Conservation (phyloP, 2,113 vertebrate species). For the Meles meles region DNA sequence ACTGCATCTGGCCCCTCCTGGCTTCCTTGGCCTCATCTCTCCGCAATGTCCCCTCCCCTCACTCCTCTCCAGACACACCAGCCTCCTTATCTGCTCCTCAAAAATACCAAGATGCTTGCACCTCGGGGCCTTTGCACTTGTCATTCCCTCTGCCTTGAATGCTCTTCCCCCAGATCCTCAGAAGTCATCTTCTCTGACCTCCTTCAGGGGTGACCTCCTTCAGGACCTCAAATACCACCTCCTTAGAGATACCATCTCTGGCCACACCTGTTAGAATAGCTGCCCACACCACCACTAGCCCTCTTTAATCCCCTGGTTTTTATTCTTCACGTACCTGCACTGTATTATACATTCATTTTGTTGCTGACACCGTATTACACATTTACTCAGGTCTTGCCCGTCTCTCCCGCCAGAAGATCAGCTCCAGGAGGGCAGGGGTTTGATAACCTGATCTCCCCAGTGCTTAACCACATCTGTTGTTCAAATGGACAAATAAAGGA, state of each 20-base stretch:
- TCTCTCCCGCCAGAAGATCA: background rate
- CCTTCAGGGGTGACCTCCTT: background rate
- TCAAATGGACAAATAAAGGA: background rate
- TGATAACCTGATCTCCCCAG: background rate
- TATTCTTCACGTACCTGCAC: background rate
- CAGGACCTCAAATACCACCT: background rate
- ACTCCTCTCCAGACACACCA: background rate
- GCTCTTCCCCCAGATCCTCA: too few species aligned
- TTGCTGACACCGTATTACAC: background rate
- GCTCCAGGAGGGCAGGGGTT: background rate
- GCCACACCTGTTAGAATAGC: background rate
- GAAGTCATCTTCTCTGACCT: background rate
- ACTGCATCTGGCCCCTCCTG: background rate
- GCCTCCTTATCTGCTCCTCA: background rate
- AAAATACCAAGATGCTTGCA: background rate
- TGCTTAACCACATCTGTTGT: background rate
- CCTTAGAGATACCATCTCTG: background rate
- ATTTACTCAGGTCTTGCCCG: background rate
- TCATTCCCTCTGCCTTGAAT: background rate
- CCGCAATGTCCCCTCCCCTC: fast-evolving
- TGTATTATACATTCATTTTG: background rate
- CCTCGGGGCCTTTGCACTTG: background rate
- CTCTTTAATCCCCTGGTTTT: background rate
- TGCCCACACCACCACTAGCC: background rate
- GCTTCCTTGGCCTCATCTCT: background rate